A percentile compares a stretch with the other conserved stretches of the same genome.
Evolutionary conservation across 2,113 vertebrate genomes (phyloP).

Genomic region (Calonectris borealis): DNA sequence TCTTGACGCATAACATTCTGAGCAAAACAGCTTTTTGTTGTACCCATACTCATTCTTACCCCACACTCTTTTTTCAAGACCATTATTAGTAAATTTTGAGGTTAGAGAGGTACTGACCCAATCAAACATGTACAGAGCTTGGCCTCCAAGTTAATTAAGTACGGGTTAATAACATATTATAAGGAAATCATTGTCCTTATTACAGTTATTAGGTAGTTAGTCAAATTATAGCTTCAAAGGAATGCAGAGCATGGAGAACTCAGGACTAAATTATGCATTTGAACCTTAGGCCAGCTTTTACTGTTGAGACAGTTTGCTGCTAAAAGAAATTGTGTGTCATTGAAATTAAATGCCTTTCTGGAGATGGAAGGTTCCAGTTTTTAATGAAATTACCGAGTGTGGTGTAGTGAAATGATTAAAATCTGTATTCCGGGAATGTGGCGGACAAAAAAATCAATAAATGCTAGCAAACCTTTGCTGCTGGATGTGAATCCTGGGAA

Average conservation of each 20-base stretch:
- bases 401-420: conserved; percentile 90
- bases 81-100: conserved; percentile 78
- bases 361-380: conserved; percentile 90
- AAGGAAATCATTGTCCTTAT: conserved; percentile 89
- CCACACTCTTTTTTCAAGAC: conserved; percentile 39
- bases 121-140: conserved; percentile 74
- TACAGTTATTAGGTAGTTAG: conserved; percentile 94
- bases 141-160: conserved; percentile 81
- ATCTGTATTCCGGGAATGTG: conserved; percentile 96
- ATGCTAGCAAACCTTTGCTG: conserved; percentile 81
- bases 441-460: conserved; percentile 88
- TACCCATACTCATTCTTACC: conserved; percentile 23
- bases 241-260: conserved; percentile 85
- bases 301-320: conserved; percentile 87
- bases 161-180: conserved; percentile 83
- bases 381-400: conserved; percentile 95
- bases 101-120: conserved; percentile 77
- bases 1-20: conserved; percentile 30
- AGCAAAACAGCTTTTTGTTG: conserved; percentile 20
- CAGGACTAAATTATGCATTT: conserved; percentile 91
- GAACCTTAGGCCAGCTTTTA: conserved; percentile 92
- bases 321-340: conserved; percentile 89
- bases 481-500: conserved; percentile 79
- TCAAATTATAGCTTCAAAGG: conserved; percentile 90
- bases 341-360: conserved; percentile 96